Evolutionary conservation across 2,888 invertebrate genomes (phyloP), one percentile per base, ranked within the genome.

Genomic region (Nephrotoma guestfalica): DNA sequence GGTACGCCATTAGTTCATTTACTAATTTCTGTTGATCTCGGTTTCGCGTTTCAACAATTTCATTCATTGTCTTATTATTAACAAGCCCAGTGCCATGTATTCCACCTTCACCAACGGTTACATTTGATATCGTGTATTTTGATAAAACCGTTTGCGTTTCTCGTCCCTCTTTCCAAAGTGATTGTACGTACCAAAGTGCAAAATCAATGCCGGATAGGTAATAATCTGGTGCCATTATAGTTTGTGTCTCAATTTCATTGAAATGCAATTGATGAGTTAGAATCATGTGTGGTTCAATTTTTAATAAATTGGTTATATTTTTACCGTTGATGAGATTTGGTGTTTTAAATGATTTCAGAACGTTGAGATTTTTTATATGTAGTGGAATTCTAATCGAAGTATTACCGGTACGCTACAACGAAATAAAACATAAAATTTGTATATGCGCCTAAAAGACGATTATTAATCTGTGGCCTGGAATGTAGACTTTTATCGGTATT

Each of bases 91-190:
- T 89, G 7, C 92, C 91, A 9, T 86, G 87, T 0, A 92, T 89
- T 86, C 90, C 88, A 18, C 71, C 71, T 30, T 90, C 89, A n/a
- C 89, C 87, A 57, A 93, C 91, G 45, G 89, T 88, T 15, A 93
- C 88, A 87, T 91, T 90, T 5, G 89, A 87, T 0, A 92, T 88
- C 2, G 89, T 91, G 93, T 94, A 94, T 43, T 91, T 91, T 5
- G 92, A 92, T 9, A 89, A 90, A 6, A 94, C 90, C 4, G 89
- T 89, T 88, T 93, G 93, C 7, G 89, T 88, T 0, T 89, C 47
- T 3, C 89, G 88, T 0, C 89, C 89, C 4, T 88, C 88, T 13
- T 89, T 89, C 89, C 90, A 91, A 0, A 93, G 87, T 1, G 90
- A 89, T n/a, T 89, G 89, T 45, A 89, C 88, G 45, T 91, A 89